These are phyloP conservation scores for Nilaparvata lugens DNA, from an alignment of 1,140 invertebrate genomes.

Conservation along the genomic window DNA sequence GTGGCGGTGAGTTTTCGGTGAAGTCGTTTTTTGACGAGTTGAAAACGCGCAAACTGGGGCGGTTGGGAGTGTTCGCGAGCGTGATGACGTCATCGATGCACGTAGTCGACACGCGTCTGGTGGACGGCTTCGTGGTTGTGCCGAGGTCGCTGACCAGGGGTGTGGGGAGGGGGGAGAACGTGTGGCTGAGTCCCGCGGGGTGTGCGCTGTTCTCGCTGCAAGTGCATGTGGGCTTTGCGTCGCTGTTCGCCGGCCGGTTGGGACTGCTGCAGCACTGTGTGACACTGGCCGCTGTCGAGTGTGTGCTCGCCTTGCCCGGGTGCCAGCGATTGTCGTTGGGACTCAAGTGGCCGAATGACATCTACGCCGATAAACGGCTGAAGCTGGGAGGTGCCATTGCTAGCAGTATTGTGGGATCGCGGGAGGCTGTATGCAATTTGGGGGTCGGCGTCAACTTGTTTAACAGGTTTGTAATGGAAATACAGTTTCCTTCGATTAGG, in stretches of 20 bases:
- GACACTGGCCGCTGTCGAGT: slow-evolving; percentile 68
- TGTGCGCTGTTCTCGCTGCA: slow-evolving; percentile 87
- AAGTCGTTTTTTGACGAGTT: too few relatives aligned
- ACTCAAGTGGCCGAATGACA: slow-evolving; percentile 96
- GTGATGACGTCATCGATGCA: too few relatives aligned
- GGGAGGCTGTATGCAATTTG: slow-evolving; percentile 54
- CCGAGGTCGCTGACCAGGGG: too few relatives aligned
- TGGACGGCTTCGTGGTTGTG: too few relatives aligned
- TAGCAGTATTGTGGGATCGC: slow-evolving; percentile 50
- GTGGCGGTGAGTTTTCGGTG: too few relatives aligned
- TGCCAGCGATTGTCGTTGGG: slow-evolving; percentile 54
- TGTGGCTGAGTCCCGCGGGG: slow-evolving; percentile 84
- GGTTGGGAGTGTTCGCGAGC: too few relatives aligned
- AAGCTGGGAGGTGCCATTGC: slow-evolving; percentile 88
- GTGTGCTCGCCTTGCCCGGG: slow-evolving; percentile 52
- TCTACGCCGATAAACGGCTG: slow-evolving; percentile 53
- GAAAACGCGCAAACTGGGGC: too few relatives aligned
- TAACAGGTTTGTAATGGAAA: slow-evolving; percentile 40
- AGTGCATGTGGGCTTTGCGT: slow-evolving; percentile 56
- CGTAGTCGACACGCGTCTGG: too few relatives aligned
- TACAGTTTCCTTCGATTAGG: too few relatives aligned
- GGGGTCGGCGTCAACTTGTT: slow-evolving; percentile 79
- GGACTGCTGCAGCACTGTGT: slow-evolving; percentile 79
- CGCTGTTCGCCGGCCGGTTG: slow-evolving; percentile 53
- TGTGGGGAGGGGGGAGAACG: slow-evolving; percentile 69